Evolutionary conservation across 2,113 vertebrate species (phyloP), one percentile per base, ranked within the genome.

Genomic region (Barnardius zonarius): DNA sequence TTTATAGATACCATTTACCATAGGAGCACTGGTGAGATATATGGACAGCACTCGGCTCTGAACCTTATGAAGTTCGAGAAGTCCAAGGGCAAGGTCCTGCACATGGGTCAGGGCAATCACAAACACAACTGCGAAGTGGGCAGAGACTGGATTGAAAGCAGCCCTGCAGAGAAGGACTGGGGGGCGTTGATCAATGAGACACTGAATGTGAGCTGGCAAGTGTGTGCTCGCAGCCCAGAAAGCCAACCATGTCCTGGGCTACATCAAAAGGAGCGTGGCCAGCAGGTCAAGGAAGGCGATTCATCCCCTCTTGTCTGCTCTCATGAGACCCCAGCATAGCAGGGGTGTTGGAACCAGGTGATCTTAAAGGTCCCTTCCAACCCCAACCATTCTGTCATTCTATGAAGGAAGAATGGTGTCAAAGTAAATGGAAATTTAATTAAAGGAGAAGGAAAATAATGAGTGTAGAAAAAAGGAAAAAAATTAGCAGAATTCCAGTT

Each of bases 351-450:
- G 35, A 92, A 49, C 22, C 49, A 69, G 35, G 19, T 52, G 13
- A 25, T 76, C 13, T 43, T 41, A 69, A 55, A 49, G 15, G 18
- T 49, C 41, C 27, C 15, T 69, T 76, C 35, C 30, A 33, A 49
- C 39, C 22, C 22, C 49, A 25, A 62, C 10, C 7, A 13, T 69
- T 86, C 25, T 68, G n/a, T 54, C n/a, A 23, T 48, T 67, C 51
- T 69, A 3, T 69, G 41, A 90, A 63, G 33, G 28, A 93, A 76
- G 10, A 33, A 41, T 41, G 23, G 25, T 49, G 27, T 88, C 62
- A 70, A 44, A 78, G 49, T 82, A 57, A 88, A 84, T 41, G 67
- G 86, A 87, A 92, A 78, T 77, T 86, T 89, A 91, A 87, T 90
- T 86, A 86, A 85, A 76, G 41, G 39, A n/a, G 76, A 83, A 76